Percentiles rank a stretch among this genome's conserved stretches.
phyloP scores from a whole-genome alignment of 1,140 invertebrate species.

The Bombyx mandarina region DNA sequence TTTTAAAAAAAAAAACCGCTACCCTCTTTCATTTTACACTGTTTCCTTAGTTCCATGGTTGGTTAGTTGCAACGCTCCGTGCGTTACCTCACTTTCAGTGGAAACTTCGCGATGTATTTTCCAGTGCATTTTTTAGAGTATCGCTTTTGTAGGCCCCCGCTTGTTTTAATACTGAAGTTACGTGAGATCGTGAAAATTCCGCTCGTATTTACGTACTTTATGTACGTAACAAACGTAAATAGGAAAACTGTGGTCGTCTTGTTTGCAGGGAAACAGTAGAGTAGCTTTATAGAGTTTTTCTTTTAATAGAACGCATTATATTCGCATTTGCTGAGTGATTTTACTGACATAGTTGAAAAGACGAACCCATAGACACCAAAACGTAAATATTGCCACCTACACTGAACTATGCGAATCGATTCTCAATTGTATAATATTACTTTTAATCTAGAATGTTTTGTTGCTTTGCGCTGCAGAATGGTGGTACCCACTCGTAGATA shows the following conservation, averaged over 20 bases:
- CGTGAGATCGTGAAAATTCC: constrained; percentile 35
- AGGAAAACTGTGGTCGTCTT: constrained; percentile 10
- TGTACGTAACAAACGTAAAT: constrained; percentile 11
- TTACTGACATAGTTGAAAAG: no score
- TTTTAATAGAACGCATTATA: no score
- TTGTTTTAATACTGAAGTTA: constrained; percentile 59
- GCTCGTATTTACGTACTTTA: constrained; percentile 10
- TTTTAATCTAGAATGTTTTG: no score
- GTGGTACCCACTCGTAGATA: no score
- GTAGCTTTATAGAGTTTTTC: no score
- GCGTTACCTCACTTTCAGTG: constrained; percentile 66
- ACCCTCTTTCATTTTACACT: constrained; percentile 17
- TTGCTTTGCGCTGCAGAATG: no score
- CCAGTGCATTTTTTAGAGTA: constrained; percentile 67
- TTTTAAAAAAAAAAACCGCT: neutral
- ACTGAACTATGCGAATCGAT: no score
- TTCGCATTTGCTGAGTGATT: no score
- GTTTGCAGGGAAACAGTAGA: constrained; percentile 5
- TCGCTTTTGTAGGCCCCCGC: constrained; percentile 57
- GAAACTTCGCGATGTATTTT: constrained; percentile 66
- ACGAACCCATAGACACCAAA: no score
- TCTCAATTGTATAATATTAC: no score
- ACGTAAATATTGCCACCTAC: no score
- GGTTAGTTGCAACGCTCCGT: constrained; percentile 65
- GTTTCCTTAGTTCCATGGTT: constrained; percentile 54